Conservation (phyloP, 2,888 invertebrate species). For the Agrotis clavis region DNA sequence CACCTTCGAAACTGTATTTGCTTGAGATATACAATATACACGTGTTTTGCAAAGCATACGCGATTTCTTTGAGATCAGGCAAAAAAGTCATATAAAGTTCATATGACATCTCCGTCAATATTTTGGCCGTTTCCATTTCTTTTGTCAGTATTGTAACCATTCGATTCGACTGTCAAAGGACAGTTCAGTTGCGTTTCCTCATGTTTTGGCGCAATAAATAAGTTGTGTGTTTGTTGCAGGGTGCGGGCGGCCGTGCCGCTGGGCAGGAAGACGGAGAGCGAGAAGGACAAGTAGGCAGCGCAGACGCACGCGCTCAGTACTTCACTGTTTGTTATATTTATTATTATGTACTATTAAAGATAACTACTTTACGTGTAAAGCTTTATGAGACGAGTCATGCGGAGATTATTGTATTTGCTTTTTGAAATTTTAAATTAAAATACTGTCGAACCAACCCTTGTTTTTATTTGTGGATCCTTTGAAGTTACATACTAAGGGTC, state of each 20-base stretch:
- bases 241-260: constrained; percentile 97
- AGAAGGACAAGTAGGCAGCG: constrained; percentile 95
- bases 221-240: constrained; percentile 87
- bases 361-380: constrained; percentile 90
- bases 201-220: not conserved
- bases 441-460: constrained; percentile 83
- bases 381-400: constrained; percentile 90
- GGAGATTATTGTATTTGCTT: constrained; percentile 91
- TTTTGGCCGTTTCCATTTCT: too few relatives aligned
- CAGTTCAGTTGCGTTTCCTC: too few relatives aligned
- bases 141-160: too few relatives aligned
- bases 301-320: constrained; percentile 79
- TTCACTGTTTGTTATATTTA: constrained; percentile 90
- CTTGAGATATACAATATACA: not conserved
- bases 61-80: too few relatives aligned
- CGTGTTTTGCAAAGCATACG: not conserved
- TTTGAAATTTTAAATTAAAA: constrained; percentile 91
- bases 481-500: not conserved
- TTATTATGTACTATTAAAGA: constrained; percentile 88
- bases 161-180: not conserved
- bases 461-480: constrained; percentile 66
- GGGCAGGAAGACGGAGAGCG: constrained; percentile 96
- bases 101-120: too few relatives aligned
- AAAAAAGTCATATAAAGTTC: not conserved
- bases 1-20: not conserved